A percentile compares a stretch with the other conserved stretches of the same genome.
phyloP scores from a whole-genome alignment of 2,113 vertebrate species.

The Takifugu bimaculatus region DNA sequence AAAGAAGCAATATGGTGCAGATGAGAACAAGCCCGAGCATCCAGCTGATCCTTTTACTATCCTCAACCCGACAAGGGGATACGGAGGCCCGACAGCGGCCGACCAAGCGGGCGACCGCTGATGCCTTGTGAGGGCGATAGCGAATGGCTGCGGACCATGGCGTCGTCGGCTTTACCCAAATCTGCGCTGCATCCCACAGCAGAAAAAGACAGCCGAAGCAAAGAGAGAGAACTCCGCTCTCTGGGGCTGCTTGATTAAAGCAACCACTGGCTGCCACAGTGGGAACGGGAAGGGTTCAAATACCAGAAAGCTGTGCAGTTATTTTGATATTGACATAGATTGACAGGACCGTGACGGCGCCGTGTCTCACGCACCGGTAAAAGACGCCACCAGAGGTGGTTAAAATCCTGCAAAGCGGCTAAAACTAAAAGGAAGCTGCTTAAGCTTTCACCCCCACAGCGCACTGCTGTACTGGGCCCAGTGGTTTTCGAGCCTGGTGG shows the following conservation, averaged over 20 bases:
- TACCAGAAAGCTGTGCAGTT: conserved; percentile 14
- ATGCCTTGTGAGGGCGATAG: conserved; percentile 8
- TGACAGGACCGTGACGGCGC: too few relatives aligned
- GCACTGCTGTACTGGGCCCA: too few relatives aligned
- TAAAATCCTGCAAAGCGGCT: too few relatives aligned
- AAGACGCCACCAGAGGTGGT: too few relatives aligned
- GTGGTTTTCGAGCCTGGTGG: too few relatives aligned
- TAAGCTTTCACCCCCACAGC: too few relatives aligned
- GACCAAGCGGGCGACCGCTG: conserved; percentile 22
- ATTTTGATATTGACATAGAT: too few relatives aligned
- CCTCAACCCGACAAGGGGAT: conserved; percentile 17
- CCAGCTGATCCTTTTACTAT: conserved; percentile 50
- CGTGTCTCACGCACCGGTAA: too few relatives aligned
- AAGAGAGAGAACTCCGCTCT: conserved; percentile 27
- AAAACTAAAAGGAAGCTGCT: too few relatives aligned
- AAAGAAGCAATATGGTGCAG: conserved; percentile 54
- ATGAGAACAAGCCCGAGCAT: conserved; percentile 40
- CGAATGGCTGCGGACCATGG: conserved; percentile 5
- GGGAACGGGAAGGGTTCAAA: conserved; percentile 18
- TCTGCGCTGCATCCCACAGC: conserved; percentile 30
- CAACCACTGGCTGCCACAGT: conserved; percentile 30
- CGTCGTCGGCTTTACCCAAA: conserved; percentile 28
- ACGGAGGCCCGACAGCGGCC: neutral
- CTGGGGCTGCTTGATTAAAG: conserved; percentile 55
- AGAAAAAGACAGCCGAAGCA: conserved; percentile 10